Evolutionary conservation across 92 coral and sea anemone genomes (phyloP), one percentile per base, ranked within the genome.

Genomic region (Montipora capitata): DNA sequence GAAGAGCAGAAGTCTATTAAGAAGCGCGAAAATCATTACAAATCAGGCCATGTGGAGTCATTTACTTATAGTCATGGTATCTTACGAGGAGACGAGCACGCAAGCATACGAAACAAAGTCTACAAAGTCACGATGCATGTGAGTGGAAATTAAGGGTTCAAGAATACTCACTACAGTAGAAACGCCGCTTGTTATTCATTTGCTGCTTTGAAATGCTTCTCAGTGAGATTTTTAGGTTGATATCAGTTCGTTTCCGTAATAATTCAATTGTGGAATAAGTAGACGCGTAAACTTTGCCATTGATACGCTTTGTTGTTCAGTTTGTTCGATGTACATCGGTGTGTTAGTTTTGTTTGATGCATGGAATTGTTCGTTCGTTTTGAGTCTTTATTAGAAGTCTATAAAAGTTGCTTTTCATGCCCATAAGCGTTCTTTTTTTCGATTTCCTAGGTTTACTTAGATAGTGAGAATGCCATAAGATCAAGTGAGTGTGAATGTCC

Each of bases 41-140:
- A 44, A 44, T 44, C 49, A 44, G 49, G 49, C 80, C 80, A 76
- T 59, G 80, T 49, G 66, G 49, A 45, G 62, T 73, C 58, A 44
- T 40, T 73, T 57, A 52, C 17, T 27, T 79, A 79, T 67, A 13
- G 38, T 16, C 52, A 79, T 9, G 85, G 85, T 38, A 17, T 65
- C 17, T 58, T 79, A 41, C 2, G 85, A 2, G 85, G 85, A 14
- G 73, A 79, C 16, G 85, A 63, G 64, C 85, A 79, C 16, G 86
- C 86, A 51, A 81, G 86, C 77, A 68, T 81, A 63, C 7, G 39
- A 54, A 67, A 68, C 12, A 81, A 81, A 67, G 78, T 67, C 51
- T 67, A 81, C 41, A 81, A 81, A 68, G 76, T 81, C 57, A 81
- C 86, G 42, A 18, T 18, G 20, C 20, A 18, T 18, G 86, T 81